phyloP scores from a whole-genome alignment of 2,113 vertebrate species.

The Cochlearius cochlearius region DNA sequence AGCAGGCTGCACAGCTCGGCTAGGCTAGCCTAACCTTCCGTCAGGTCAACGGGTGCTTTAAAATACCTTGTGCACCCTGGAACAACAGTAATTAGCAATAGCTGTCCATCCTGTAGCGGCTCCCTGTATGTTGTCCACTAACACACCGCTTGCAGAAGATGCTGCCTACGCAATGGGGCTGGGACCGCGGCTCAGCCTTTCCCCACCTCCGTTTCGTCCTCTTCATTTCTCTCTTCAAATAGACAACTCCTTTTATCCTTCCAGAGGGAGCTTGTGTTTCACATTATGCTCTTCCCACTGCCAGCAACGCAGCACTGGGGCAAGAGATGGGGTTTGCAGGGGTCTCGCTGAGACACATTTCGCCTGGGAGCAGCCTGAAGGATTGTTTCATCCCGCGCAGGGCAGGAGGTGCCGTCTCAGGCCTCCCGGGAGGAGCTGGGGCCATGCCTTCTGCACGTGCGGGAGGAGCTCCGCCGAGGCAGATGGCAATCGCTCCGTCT shows the following conservation, averaged over 20 bases:
- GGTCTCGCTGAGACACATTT: rapidly evolving
- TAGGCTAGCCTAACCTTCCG: rapidly evolving
- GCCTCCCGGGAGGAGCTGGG: background rate
- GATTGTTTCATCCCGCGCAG: background rate
- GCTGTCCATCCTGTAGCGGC: background rate
- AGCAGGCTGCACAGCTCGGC: rapidly evolving
- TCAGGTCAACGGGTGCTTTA: background rate
- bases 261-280: background rate
- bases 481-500: rapidly evolving
- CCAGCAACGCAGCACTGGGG: rapidly evolving
- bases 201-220: background rate
- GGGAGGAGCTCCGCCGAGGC: background rate
- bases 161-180: rapidly evolving
- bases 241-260: background rate
- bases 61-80: too few species aligned
- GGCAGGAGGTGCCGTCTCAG: background rate
- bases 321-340: background rate
- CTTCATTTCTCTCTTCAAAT: background rate
- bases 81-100: too few species aligned
- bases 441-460: background rate
- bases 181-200: background rate
- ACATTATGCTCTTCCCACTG: background rate
- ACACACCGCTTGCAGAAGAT: background rate
- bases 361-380: background rate
- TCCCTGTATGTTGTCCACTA: background rate